These are phyloP conservation scores for Elanoides forficatus DNA, from an alignment of 2,113 vertebrate species.

Conservation along the genomic window DNA sequence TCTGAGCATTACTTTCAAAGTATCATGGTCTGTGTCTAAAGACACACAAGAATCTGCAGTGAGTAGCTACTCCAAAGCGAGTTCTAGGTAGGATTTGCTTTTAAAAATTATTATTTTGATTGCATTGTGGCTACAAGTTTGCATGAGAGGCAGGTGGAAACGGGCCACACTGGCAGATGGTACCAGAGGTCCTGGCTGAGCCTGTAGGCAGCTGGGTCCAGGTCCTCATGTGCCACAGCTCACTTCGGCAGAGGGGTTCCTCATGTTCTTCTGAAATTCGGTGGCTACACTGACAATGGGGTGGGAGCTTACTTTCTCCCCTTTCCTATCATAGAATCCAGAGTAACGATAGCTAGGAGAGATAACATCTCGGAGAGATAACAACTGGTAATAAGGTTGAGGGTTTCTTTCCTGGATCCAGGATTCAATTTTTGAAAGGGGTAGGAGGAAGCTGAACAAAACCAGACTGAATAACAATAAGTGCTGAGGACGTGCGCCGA, in stretches of 20 bases:
- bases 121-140: neutral
- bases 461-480: neutral
- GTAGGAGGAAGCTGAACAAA: neutral
- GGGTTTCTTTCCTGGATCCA: neutral
- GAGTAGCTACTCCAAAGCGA: neutral
- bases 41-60: neutral
- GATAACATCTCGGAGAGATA: neutral
- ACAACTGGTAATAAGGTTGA: neutral
- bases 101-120: neutral
- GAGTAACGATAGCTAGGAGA: accelerated
- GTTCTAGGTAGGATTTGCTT: neutral
- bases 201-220: neutral
- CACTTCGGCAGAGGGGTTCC: neutral
- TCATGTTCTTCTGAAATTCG: neutral
- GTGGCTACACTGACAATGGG: neutral
- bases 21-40: neutral
- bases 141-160: neutral
- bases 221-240: accelerated
- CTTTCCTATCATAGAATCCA: neutral
- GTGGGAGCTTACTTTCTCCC: neutral
- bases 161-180: accelerated
- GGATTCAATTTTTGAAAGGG: neutral
- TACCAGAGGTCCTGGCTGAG: neutral
- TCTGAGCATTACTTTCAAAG: neutral
- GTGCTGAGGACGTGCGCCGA: accelerated